phyloP scores from a whole-genome alignment of 2,888 invertebrate species.

The Zeuzera pyrina region DNA sequence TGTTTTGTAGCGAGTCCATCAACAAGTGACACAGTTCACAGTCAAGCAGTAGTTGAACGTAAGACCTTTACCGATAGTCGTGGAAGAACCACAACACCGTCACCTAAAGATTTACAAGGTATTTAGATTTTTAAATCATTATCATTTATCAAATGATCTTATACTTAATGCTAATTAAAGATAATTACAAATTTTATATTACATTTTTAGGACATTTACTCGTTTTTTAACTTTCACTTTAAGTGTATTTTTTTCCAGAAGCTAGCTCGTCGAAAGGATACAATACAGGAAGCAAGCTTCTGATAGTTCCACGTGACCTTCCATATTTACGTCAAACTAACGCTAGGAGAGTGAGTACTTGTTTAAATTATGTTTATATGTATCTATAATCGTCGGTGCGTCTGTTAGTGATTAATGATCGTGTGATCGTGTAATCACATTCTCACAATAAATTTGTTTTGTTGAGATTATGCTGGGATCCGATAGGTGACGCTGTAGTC shows the following conservation, averaged over 20 bases:
- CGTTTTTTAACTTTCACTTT: background rate
- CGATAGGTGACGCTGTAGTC: too few species aligned
- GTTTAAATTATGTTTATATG: too few species aligned
- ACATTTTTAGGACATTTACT: background rate
- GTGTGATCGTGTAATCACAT: too few species aligned
- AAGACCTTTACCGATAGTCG: conserved; percentile 35
- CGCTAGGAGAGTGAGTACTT: conserved; percentile 58
- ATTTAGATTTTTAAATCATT: conserved; percentile 7
- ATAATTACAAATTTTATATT: background rate
- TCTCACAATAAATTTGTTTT: too few species aligned
- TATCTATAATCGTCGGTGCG: too few species aligned
- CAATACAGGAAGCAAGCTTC: conserved; percentile 50
- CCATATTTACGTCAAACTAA: conserved; percentile 69
- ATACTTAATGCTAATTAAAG: background rate
- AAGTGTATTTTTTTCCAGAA: conserved; percentile 35
- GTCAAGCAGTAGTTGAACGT: conserved; percentile 33
- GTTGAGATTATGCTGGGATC: too few species aligned
- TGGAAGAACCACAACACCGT: conserved; percentile 38
- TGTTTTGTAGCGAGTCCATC: conserved; percentile 51
- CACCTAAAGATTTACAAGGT: conserved; percentile 55
- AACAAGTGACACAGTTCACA: conserved; percentile 34
- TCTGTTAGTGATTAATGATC: too few species aligned
- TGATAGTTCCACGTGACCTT: conserved; percentile 63
- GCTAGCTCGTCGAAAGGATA: conserved; percentile 52
- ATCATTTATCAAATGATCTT: background rate